phyloP scores from a whole-genome alignment of 2,888 invertebrate genomes.

The Schizotus pectinicornis region DNA sequence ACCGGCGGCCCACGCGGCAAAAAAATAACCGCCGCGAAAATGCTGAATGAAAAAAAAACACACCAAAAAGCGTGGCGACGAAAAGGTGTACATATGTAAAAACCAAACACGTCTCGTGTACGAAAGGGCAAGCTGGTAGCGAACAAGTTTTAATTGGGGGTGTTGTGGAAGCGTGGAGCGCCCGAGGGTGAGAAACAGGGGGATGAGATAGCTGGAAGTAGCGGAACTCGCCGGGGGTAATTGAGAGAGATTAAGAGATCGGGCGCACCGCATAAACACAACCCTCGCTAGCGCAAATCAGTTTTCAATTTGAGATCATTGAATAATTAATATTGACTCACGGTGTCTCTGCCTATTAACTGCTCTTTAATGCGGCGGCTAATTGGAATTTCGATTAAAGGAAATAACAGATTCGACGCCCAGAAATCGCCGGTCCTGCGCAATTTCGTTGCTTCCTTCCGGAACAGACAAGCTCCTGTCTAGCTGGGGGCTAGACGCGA shows the following conservation, averaged over 20 bases:
- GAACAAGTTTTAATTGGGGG: conserved; percentile 43
- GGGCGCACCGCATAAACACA: conserved; percentile 55
- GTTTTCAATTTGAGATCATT: conserved; percentile 55
- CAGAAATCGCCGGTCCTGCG: not conserved
- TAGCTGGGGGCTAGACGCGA: too few species aligned
- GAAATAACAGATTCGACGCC: conserved; percentile 24
- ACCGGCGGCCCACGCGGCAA: not conserved
- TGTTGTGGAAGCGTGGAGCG: conserved; percentile 34
- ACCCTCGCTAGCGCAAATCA: conserved; percentile 51
- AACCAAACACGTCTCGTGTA: conserved; percentile 1
- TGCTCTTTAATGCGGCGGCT: conserved; percentile 42
- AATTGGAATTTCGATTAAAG: conserved; percentile 37
- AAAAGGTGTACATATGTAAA: too few species aligned
- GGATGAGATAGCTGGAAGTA: conserved; percentile 41
- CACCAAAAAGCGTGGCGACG: not conserved
- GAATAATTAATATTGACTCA: conserved; percentile 55
- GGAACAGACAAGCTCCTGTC: too few species aligned
- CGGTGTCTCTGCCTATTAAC: conserved; percentile 46
- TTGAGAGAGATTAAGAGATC: conserved; percentile 57
- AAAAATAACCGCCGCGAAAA: not conserved
- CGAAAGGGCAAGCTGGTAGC: conserved; percentile 38
- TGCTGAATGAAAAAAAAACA: not conserved
- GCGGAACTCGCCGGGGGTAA: conserved; percentile 50
- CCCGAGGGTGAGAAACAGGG: conserved; percentile 37
- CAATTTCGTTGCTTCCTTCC: too few species aligned